Base-by-base conservation (phyloP, 1,140 invertebrate genomes). In the Drosophila mauritiana region DNA sequence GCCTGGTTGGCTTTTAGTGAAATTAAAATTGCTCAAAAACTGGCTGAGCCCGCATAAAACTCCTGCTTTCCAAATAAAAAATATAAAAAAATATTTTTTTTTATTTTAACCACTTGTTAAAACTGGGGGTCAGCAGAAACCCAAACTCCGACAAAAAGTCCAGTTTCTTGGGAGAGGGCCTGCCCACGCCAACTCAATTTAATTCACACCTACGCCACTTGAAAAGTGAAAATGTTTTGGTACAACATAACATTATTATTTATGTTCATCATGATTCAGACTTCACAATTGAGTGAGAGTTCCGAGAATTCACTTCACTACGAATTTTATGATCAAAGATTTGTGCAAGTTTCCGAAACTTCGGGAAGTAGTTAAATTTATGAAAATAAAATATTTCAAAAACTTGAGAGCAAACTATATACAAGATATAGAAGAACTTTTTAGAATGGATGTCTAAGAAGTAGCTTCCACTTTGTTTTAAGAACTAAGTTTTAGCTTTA, bases 1-100 rank as follows among this genome's bases (percentile, higher is more conserved):
- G 51, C 61, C 63, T 43, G 55, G 39, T 12, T 75, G 56, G 68
- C 82, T 86, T 83, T 86, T 86, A 86, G 75, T 64, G 54, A 79
- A 86, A 86, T 56, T 72, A 67, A 65, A 65, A 58, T 43, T 17
- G 25, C 45, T 25, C 54, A 13, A 51, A 73, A 59, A 70, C 67
- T 61, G 43, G 36, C 40, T 54, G 27, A 49, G 46, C 72, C 51
- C 45, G 55, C 67, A 73, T 72, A 61, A 45, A 45, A 34, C 31
- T 36, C 40, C 15, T 1, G 46, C 63, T 67, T 68, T 68, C 48
- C 46, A 67, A 67, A 67, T 34, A 4, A 13, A 7, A 4, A 4
- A 12, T 10, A 54, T 6, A 12, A 12, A 61, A 31, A 17, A 17
- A 17, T 17, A n/a, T n/a, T n/a, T n/a, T n/a, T n/a, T n/a, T n/a